These are phyloP conservation scores for Strix aluco DNA, from an alignment of 2,113 vertebrate genomes.

Conservation along the genomic window DNA sequence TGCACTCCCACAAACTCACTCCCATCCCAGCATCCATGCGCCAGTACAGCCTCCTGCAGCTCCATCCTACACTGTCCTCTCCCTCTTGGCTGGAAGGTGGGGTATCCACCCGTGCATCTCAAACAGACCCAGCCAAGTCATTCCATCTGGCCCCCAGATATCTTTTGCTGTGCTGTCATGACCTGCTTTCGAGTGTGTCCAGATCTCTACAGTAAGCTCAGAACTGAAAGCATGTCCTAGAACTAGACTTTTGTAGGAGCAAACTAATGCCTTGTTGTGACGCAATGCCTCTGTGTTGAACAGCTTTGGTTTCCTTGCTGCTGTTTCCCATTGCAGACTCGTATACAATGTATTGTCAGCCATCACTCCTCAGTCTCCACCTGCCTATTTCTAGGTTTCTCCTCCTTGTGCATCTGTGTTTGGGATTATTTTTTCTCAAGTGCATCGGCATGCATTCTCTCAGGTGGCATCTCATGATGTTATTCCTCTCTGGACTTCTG, in stretches of 20 bases:
- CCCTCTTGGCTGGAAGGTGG: neutral
- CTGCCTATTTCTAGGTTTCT: constrained; percentile 66
- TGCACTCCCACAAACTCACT: constrained; percentile 61
- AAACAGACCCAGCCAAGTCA: neutral
- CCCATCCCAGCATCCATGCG: constrained; percentile 47
- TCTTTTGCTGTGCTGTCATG: constrained; percentile 37
- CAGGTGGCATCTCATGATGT: constrained; percentile 72
- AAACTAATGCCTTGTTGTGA: constrained; percentile 43
- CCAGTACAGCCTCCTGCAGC: constrained; percentile 48
- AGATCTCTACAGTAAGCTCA: constrained; percentile 12
- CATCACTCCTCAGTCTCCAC: constrained; percentile 69
- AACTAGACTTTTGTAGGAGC: neutral
- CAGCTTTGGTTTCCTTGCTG: constrained; percentile 67
- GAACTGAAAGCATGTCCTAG: constrained; percentile 35
- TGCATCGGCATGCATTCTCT: constrained; percentile 58
- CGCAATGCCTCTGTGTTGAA: constrained; percentile 57
- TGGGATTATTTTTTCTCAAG: constrained; percentile 65
- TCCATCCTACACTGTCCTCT: constrained; percentile 26
- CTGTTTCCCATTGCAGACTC: constrained; percentile 65
- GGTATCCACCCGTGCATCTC: neutral
- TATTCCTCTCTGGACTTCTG: constrained; percentile 56
- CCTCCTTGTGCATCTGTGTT: constrained; percentile 69
- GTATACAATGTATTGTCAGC: constrained; percentile 60
- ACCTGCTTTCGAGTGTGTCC: constrained; percentile 36
- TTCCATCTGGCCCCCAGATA: constrained; percentile 17